A percentile compares a stretch with the other conserved stretches of the same genome.
Evolutionary conservation across 2,113 vertebrate species (phyloP).

Genomic region (Pyrgilauda ruficollis): DNA sequence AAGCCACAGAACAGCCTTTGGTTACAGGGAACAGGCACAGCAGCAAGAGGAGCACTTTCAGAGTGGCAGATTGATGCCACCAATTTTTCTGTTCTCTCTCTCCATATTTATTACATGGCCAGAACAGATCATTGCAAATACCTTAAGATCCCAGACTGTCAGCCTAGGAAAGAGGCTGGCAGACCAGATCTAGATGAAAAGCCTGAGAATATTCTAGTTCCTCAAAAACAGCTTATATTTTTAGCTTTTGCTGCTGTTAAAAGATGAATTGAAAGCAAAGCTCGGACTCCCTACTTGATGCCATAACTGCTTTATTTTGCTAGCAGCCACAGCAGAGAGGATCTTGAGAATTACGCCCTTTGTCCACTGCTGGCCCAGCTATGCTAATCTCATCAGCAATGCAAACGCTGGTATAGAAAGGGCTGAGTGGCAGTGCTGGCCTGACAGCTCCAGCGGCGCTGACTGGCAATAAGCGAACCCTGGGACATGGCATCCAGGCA

Average conservation of each 20-base stretch:
- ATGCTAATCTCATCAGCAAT: conserved; percentile 26
- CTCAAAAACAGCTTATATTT: neutral
- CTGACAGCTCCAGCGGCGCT: neutral
- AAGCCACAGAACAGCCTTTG: neutral
- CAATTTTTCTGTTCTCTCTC: neutral
- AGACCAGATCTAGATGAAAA: neutral
- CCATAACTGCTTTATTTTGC: neutral
- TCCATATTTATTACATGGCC: neutral
- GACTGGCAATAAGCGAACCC: neutral
- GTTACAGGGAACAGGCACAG: neutral
- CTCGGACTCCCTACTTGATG: neutral
- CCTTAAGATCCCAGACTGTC: neutral
- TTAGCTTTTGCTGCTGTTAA: neutral
- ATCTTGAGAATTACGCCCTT: neutral
- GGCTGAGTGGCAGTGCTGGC: neutral
- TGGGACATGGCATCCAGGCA: neutral
- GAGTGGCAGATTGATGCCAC: neutral
- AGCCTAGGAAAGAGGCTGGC: neutral
- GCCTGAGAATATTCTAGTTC: neutral
- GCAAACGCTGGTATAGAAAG: conserved; percentile 3
- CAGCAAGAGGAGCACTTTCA: neutral
- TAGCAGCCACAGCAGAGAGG: neutral
- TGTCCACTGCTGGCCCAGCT: neutral
- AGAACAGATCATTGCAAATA: neutral
- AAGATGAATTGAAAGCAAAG: neutral